Base-by-base conservation (phyloP, 2,888 invertebrate genomes). In the Notocelia uddmanniana region DNA sequence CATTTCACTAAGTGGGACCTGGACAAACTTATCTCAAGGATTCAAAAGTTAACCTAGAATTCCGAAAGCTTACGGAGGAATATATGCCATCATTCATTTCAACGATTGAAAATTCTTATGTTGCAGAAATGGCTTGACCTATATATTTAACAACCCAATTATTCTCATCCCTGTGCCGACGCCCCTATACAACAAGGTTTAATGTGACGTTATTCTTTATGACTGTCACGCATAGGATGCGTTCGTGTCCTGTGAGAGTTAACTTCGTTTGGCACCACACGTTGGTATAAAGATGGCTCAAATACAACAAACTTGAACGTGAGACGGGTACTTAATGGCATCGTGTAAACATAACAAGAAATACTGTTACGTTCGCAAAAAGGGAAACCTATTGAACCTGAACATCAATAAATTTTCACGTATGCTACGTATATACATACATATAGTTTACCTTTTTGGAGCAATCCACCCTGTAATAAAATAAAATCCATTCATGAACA, bases 111-210 rank as follows among this genome's bases (percentile, higher is more conserved):
- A 3, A 31, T 10, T 34, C 52, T 18, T 8, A 31, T 31, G 19
- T 52, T 21, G 19, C 34, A 34, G 21, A 37, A 19, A 58, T 58
- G 37, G 18, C 11, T 21, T 54, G 66, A 66, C 59, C 70, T 59
- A 54, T 66, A 71, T 71, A 52, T 66, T 71, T 71, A 59, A 71
- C 52, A 66, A 52, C 41, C 59, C 52, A 66, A 71, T 71, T 66
- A 59, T 66, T 71, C 21, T 21, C 66, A 60, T 54, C 59, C 45
- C n/a, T 58, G 37, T 70, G 23, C 64, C 50, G 15, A 31, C 34
- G 50, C 52, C 58, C 58, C 68, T 52, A 71, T 71, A 66, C 59
- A 71, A 54, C 21, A 58, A 48, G 54, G 66, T 66, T 58, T 58
- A 58, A 41, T 54, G 70, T 59, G 59, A 21, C 66, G 19, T 50